Percentiles rank a stretch among this genome's conserved stretches.
phyloP scores from a whole-genome alignment of 2,888 invertebrate genomes.

The Tinea trinotella region DNA sequence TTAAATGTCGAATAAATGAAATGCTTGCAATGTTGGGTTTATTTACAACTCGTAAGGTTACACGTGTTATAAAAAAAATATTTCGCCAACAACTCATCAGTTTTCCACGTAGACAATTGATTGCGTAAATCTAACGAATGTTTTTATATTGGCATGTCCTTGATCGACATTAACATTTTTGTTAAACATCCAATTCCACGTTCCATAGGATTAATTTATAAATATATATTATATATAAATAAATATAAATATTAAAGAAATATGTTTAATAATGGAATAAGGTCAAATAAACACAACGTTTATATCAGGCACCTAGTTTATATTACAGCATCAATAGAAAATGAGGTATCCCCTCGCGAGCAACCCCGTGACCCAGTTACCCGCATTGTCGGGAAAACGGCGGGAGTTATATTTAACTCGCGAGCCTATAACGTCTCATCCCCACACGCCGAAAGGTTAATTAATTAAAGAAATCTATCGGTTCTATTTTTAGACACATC shows the following conservation, averaged over 20 bases:
- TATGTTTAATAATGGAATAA: background rate
- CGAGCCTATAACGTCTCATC: conserved; percentile 33
- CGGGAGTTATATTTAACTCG: conserved; percentile 52
- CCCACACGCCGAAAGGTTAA: conserved; percentile 26
- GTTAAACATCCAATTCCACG: conserved; percentile 15
- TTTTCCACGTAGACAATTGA: background rate
- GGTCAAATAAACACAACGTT: conserved; percentile 8
- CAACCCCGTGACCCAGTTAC: conserved; percentile 52
- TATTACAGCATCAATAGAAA: background rate
- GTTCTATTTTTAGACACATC: background rate
- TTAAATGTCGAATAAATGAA: background rate
- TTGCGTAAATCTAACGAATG: conserved; percentile 3
- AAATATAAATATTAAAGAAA: conserved; percentile 5
- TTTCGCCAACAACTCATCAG: background rate
- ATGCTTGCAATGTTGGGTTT: background rate
- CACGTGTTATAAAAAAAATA: conserved; percentile 3
- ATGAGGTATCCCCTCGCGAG: conserved; percentile 21
- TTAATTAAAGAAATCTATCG: background rate
- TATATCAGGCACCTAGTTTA: background rate
- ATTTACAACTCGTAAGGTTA: background rate
- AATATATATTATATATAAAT: background rate
- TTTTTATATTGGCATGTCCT: conserved; percentile 10
- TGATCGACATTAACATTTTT: conserved; percentile 16
- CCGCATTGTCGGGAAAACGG: conserved; percentile 53
- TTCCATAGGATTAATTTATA: conserved; percentile 5